Conservation (phyloP, 2,113 vertebrate genomes). For the Petroica traversi region DNA sequence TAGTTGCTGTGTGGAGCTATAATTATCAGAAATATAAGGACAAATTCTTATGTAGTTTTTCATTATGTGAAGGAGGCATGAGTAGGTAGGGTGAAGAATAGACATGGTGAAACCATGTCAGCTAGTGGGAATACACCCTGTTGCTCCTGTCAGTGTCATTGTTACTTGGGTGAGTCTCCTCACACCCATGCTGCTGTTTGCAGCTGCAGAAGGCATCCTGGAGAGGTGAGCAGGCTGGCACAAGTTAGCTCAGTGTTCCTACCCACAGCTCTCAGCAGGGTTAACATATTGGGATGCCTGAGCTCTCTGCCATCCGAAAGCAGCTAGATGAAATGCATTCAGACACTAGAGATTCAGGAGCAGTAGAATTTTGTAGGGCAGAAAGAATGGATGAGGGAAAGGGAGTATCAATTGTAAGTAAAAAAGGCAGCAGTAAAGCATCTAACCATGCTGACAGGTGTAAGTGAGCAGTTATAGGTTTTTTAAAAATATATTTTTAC, state of each 20-base stretch:
- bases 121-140: neutral
- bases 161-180: neutral
- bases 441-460: neutral
- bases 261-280: neutral
- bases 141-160: neutral
- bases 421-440: neutral
- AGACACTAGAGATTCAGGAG: neutral
- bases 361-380: neutral
- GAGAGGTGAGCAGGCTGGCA: neutral
- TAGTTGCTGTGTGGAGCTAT: neutral
- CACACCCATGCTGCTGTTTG: neutral
- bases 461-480: fast-evolving
- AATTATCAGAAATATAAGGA: neutral
- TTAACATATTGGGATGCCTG: neutral
- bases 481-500: neutral
- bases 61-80: neutral
- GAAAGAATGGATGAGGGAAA: neutral
- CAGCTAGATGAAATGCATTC: neutral
- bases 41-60: neutral
- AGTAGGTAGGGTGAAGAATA: neutral
- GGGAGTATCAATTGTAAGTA: neutral
- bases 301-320: neutral
- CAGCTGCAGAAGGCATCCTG: neutral
- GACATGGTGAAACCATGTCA: neutral
- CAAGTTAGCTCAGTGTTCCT: neutral